Percentiles rank a stretch among this genome's conserved stretches.
These are phyloP conservation scores for Rhynchonycteris naso DNA, from an alignment of 2,797 vertebrate genomes.

Conservation along the genomic window DNA sequence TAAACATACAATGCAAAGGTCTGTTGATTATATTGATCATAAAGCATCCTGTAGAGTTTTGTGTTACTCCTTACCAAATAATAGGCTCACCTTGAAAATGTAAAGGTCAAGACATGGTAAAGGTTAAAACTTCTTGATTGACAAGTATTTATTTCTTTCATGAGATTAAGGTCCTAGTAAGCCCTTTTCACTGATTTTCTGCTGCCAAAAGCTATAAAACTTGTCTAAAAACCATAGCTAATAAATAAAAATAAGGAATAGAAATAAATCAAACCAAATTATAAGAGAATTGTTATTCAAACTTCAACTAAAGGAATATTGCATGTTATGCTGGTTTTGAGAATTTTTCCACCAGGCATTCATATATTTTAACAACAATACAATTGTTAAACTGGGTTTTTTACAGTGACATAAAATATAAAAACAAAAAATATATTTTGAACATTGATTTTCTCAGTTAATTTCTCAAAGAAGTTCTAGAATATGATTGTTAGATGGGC, in stretches of 20 bases:
- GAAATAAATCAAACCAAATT: conserved; percentile 40
- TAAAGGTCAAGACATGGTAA: conserved; percentile 66
- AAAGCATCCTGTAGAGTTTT: conserved; percentile 65
- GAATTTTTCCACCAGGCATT: not conserved
- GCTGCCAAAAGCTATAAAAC: conserved; percentile 58
- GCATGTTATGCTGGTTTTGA: conserved; percentile 31
- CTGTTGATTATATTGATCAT: conserved; percentile 68
- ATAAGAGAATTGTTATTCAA: conserved; percentile 51
- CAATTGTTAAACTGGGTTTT: conserved; percentile 5
- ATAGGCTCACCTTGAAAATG: conserved; percentile 77
- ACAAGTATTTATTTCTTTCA: conserved; percentile 72
- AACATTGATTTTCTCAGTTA: not conserved
- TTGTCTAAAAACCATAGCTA: conserved; percentile 52
- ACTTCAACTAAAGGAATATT: conserved; percentile 6
- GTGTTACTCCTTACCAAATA: conserved; percentile 53
- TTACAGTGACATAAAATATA: not conserved
- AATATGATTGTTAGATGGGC: not conserved
- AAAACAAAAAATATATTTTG: not conserved
- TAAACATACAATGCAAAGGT: conserved; percentile 71
- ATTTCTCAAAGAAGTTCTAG: not conserved
- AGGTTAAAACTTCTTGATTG: conserved; percentile 71
- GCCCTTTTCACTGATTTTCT: conserved; percentile 56
- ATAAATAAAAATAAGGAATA: conserved; percentile 54
- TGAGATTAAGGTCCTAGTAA: conserved; percentile 57
- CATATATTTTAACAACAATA: conserved; percentile 35